Conservation (phyloP, 2,797 vertebrate genomes). For the Girardinus metallicus region DNA sequence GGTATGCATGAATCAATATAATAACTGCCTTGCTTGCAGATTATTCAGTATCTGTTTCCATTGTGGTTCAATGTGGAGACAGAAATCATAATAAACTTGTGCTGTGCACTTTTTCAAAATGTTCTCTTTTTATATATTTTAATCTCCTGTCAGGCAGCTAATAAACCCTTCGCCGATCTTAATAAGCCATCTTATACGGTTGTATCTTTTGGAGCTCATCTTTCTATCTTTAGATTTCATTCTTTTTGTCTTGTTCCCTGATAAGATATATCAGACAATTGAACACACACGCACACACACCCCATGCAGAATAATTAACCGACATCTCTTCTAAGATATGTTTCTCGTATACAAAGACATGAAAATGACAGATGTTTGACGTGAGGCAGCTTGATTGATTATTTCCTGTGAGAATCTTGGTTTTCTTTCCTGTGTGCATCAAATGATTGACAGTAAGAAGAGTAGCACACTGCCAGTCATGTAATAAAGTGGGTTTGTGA, state of each 20-base stretch:
- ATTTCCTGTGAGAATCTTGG: conserved; percentile 49
- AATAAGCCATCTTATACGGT: conserved; percentile 22
- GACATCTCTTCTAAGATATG: conserved; percentile 24
- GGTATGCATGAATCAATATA: not conserved
- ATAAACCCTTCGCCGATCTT: conserved; percentile 32
- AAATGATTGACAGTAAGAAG: conserved; percentile 49
- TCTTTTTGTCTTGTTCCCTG: conserved; percentile 4
- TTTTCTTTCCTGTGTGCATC: conserved; percentile 30
- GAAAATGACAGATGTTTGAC: conserved; percentile 46
- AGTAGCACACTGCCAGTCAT: conserved; percentile 20
- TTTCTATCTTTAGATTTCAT: conserved; percentile 37
- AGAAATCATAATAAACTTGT: not conserved
- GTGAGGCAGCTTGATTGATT: conserved; percentile 52
- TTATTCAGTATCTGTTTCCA: not conserved
- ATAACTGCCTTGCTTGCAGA: not conserved
- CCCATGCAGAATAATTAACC: conserved; percentile 29
- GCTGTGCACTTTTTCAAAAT: not conserved
- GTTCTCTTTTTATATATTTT: not conserved
- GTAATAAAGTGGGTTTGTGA: not conserved
- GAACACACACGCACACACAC: conserved; percentile 10
- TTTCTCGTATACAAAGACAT: conserved; percentile 30
- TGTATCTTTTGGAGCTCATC: conserved; percentile 28
- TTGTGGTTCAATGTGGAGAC: not conserved
- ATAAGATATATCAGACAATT: conserved; percentile 16
- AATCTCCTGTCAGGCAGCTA: conserved; percentile 34